Conservation (phyloP, 2,113 vertebrate species). For the Ammodytes marinus region DNA sequence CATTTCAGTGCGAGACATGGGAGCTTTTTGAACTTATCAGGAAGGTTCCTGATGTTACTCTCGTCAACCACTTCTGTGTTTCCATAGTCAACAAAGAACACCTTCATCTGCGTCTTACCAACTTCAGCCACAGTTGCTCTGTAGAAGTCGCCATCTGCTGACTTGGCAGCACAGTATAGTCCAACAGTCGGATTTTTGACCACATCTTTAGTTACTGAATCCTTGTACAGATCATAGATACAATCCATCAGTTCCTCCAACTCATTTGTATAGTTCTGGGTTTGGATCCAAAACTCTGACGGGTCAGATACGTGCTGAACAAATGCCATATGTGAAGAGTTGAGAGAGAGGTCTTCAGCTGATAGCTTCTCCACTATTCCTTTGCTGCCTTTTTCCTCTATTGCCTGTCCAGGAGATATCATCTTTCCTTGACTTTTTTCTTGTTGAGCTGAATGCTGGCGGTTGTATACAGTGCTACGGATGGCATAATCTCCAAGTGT, state of each 20-base stretch:
- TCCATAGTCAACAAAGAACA: slow-evolving; percentile 91
- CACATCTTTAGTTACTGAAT: slow-evolving; percentile 68
- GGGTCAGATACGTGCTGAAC: slow-evolving; percentile 87
- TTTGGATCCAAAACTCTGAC: slow-evolving; percentile 91
- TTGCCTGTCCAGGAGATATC: background rate
- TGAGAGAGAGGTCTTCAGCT: slow-evolving; percentile 74
- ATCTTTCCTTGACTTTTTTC: slow-evolving; percentile 6
- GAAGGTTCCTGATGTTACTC: slow-evolving; percentile 82
- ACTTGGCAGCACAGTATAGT: slow-evolving; percentile 88
- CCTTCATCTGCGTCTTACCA: slow-evolving; percentile 73
- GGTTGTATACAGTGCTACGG: slow-evolving; percentile 1
- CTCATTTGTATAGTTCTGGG: slow-evolving; percentile 79
- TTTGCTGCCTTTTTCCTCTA: slow-evolving; percentile 22
- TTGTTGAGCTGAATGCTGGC: slow-evolving; percentile 9
- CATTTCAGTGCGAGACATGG: slow-evolving; percentile 90
- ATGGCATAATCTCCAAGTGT: slow-evolving; percentile 48
- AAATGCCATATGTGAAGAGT: slow-evolving; percentile 77
- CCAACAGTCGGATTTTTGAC: slow-evolving; percentile 80
- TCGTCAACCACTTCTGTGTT: slow-evolving; percentile 82
- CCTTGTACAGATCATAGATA: slow-evolving; percentile 86
- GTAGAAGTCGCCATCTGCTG: slow-evolving; percentile 87
- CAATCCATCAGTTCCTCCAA: slow-evolving; percentile 84
- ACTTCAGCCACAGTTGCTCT: slow-evolving; percentile 85
- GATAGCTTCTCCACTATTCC: slow-evolving; percentile 5
- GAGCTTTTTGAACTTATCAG: slow-evolving; percentile 83